A percentile compares a stretch with the other conserved stretches of the same genome.
Conservation (phyloP, 2,888 invertebrate genomes). For the Zaprionus lineosus region DNA sequence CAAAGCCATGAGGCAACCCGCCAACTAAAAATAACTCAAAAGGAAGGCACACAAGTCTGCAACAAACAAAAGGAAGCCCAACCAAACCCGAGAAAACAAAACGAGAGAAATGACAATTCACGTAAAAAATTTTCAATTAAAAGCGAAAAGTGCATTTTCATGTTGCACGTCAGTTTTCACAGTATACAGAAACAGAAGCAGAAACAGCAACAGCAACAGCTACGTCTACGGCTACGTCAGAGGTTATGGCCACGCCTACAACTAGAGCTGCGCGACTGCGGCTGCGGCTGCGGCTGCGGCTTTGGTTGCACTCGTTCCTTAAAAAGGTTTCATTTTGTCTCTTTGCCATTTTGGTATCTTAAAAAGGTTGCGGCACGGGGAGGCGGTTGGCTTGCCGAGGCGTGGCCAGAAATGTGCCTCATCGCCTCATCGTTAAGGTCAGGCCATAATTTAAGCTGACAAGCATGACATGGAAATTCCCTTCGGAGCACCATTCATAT, state of each 20-base stretch:
- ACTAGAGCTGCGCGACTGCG: no score
- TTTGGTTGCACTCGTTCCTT: constrained; percentile 28
- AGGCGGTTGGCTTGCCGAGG: constrained; percentile 14
- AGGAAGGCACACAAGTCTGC: constrained; percentile 14
- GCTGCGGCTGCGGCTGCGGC: constrained; percentile 11
- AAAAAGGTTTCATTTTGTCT: constrained; percentile 17
- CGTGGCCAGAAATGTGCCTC: constrained; percentile 24
- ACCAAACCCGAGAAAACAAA: constrained; percentile 36
- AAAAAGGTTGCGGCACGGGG: neutral
- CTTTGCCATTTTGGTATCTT: neutral
- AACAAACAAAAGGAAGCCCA: constrained; percentile 35
- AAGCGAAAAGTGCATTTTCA: constrained; percentile 79
- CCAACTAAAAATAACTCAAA: constrained; percentile 47
- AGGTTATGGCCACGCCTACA: constrained; percentile 24
- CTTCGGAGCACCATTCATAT: constrained; percentile 65
- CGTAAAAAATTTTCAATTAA: constrained; percentile 72
- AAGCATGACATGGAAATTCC: constrained; percentile 75
- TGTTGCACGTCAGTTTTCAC: constrained; percentile 71
- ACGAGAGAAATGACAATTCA: constrained; percentile 65
- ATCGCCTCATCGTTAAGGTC: constrained; percentile 56
- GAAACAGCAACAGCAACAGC: constrained; percentile 16
- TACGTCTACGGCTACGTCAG: constrained; percentile 7
- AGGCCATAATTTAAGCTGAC: constrained; percentile 76
- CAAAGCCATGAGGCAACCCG: constrained; percentile 34
- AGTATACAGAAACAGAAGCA: no score